Evolutionary conservation across 2,888 invertebrate species (phyloP), one percentile per base, ranked within the genome.

Genomic region (Anticlea derivata): DNA sequence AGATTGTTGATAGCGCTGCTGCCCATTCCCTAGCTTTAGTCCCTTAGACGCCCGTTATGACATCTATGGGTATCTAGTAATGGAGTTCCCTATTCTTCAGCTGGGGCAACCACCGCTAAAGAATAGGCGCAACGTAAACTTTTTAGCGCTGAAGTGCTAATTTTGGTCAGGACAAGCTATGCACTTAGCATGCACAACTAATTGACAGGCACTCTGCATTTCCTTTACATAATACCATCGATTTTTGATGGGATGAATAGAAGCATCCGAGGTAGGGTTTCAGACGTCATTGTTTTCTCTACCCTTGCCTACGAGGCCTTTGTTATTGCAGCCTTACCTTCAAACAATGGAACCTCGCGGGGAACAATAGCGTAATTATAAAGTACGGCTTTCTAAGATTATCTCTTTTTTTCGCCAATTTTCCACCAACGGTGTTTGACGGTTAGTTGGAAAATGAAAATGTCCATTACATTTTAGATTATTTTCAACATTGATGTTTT

Each of bases 281-380:
- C 75, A 85, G 87, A 83, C 86, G 65, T 84, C 83, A 86, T 88
- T 89, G 88, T 89, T 84, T 83, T 75, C 67, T 58, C 75, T 78
- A 77, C 83, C 76, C 62, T 53, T 51, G 56, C 58, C 75, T 73
- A 78, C 78, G 62, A 60, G 60, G 66, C 84, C 76, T 82, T 86
- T 85, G 86, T 87, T 86, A 78, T 77, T 76, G 75, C 73, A 64
- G 66, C 73, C 78, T 80, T 80, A 69, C 65, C 66, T 71, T 63
- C 75, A 78, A 78, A 88, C 88, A 87, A 88, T 53, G 78, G 85
- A 73, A 73, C 69, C 73, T 71, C 70, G 68, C 66, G 73, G 64
- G 62, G 74, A 76, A 88, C 86, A 88, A 89, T 81, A 80, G 80
- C 77, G 73, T 84, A 85, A 87, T 88, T 87, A 86, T 75, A 78